Conservation (phyloP, 2,113 vertebrate species). For the Geococcyx californianus region DNA sequence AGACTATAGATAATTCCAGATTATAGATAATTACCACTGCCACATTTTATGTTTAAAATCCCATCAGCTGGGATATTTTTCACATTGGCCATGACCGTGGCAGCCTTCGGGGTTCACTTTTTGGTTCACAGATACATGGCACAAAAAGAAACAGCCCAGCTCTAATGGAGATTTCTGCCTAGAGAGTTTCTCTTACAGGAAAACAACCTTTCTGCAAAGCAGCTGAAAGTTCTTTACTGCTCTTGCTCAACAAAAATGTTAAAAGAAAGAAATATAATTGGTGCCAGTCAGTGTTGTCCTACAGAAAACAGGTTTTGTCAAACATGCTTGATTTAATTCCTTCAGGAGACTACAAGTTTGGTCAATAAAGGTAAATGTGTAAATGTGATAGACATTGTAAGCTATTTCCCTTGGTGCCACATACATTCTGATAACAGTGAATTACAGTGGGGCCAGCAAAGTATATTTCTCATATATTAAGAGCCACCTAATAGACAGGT, state of each 20-base stretch:
- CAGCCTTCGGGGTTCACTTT: background rate
- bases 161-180: background rate
- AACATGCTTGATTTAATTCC: background rate
- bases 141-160: background rate
- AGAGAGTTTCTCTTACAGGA: background rate
- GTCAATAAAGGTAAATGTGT: background rate
- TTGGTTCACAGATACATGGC: rapidly evolving
- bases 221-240: background rate
- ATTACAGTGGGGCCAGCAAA: background rate
- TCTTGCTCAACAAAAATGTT: background rate
- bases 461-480: background rate
- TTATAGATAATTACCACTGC: conserved; percentile 25
- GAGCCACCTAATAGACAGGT: background rate
- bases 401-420: background rate
- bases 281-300: background rate
- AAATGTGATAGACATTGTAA: background rate
- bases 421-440: background rate
- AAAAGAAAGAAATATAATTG: background rate
- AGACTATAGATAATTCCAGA: background rate
- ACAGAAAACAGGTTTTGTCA: background rate
- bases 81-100: background rate
- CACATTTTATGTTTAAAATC: background rate
- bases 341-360: background rate
- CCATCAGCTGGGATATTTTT: background rate
- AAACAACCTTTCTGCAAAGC: background rate